Percentiles rank a stretch among this genome's conserved stretches.
These are phyloP conservation scores for Nyleta sp. DNA, from an alignment of 2,888 invertebrate genomes.

Conservation along the genomic window DNA sequence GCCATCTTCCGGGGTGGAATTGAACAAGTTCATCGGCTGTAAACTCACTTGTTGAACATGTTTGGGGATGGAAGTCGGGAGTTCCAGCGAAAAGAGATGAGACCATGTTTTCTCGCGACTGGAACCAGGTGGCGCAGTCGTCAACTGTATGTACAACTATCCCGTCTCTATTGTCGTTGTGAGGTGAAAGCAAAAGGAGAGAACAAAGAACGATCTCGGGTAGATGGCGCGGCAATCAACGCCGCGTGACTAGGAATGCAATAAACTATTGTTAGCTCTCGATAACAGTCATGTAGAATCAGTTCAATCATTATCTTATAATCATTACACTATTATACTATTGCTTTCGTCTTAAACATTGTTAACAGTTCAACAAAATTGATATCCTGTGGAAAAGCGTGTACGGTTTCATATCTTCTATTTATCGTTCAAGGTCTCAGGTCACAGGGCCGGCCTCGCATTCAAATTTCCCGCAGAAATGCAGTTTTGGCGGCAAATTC, in stretches of 20 bases:
- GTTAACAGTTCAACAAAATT: conserved; percentile 81
- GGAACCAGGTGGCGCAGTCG: conserved; percentile 2
- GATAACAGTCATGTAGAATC: conserved; percentile 64
- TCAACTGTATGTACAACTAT: conserved; percentile 37
- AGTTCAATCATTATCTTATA: conserved; percentile 59
- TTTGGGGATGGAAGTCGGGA: too few relatives aligned
- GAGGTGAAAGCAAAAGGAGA: conserved; percentile 39
- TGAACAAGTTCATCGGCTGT: too few relatives aligned
- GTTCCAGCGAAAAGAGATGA: too few relatives aligned
- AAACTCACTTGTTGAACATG: too few relatives aligned
- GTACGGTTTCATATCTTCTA: conserved; percentile 45
- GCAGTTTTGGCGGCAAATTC: too few relatives aligned
- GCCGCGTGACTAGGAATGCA: conserved; percentile 81
- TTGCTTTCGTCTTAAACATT: conserved; percentile 80
- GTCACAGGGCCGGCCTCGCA: neutral
- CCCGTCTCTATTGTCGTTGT: conserved; percentile 55
- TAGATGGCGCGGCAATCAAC: conserved; percentile 82
- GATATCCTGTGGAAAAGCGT: conserved; percentile 77
- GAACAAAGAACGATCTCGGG: conserved; percentile 67
- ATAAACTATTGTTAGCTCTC: conserved; percentile 64
- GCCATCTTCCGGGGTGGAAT: too few relatives aligned
- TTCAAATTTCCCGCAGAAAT: neutral
- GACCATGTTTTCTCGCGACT: conserved; percentile 47
- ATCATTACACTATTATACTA: conserved; percentile 68
- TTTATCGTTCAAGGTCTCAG: conserved; percentile 20